Conservation (phyloP, 2,888 invertebrate species). For the Mayetiola destructor region DNA sequence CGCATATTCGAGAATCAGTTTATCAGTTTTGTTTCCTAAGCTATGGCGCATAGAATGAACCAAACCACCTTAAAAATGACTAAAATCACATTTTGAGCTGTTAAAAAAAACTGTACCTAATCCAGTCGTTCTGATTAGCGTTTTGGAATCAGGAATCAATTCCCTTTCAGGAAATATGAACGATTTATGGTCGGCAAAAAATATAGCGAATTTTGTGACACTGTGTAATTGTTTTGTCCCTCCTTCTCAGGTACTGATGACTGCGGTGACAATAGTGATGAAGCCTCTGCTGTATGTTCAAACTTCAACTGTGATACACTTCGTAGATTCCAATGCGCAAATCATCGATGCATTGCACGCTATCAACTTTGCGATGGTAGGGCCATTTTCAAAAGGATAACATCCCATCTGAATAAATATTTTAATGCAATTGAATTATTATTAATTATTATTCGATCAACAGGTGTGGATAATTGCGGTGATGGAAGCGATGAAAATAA, state of each 20-base stretch:
- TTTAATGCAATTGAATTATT: background rate
- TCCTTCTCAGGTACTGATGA: conserved; percentile 51
- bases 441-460: background rate
- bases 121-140: too few relatives aligned
- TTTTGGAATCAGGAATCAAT: too few relatives aligned
- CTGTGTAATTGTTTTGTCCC: background rate
- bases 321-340: conserved; percentile 76
- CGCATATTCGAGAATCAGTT: too few relatives aligned
- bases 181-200: too few relatives aligned
- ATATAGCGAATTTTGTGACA: too few relatives aligned
- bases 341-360: conserved; percentile 71
- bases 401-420: background rate
- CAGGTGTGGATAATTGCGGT: conserved; percentile 68
- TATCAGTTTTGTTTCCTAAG: too few relatives aligned
- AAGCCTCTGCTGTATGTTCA: conserved; percentile 61
- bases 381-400: background rate
- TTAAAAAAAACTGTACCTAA: too few relatives aligned
- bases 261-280: conserved; percentile 84
- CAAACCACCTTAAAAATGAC: too few relatives aligned
- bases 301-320: conserved; percentile 75
- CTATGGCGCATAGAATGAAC: too few relatives aligned
- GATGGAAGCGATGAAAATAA: conserved; percentile 94
- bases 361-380: conserved; percentile 77
- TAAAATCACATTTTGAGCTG: too few relatives aligned
- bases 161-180: too few relatives aligned